A percentile compares a stretch with the other conserved stretches of the same genome.
Conservation (phyloP, 2,888 invertebrate species). For the Drosophila cognata region DNA sequence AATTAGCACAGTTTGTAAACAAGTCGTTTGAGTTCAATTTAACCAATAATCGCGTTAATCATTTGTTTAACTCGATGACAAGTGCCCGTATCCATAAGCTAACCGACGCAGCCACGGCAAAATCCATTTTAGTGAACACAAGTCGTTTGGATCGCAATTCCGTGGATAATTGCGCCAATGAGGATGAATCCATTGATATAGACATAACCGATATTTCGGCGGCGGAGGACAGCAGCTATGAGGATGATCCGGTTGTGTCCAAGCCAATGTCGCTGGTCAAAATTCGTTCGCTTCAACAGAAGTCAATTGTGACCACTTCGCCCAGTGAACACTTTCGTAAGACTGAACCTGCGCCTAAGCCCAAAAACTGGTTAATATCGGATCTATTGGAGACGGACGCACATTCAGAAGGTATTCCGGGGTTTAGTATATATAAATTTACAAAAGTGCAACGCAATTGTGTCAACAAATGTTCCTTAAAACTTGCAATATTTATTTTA, state of each 20-base stretch:
- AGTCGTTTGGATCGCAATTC: constrained; percentile 49
- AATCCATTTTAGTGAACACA: constrained; percentile 52
- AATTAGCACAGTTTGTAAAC: constrained; percentile 95
- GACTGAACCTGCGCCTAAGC: constrained; percentile 55
- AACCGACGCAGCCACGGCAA: constrained; percentile 57
- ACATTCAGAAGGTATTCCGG: constrained; percentile 59
- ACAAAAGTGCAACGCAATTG: background rate
- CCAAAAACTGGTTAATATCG: constrained; percentile 83
- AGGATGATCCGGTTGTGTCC: constrained; percentile 50
- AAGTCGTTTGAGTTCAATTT: constrained; percentile 91
- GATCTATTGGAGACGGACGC: constrained; percentile 75
- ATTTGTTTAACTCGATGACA: constrained; percentile 82
- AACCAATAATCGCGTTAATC: constrained; percentile 83
- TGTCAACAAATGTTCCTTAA: background rate
- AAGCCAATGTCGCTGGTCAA: constrained; percentile 77
- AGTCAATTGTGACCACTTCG: constrained; percentile 37
- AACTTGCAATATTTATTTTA: background rate
- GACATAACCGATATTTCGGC: constrained; percentile 84
- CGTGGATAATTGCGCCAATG: constrained; percentile 67
- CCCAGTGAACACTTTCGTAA: constrained; percentile 38
- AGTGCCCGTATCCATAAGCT: constrained; percentile 71
- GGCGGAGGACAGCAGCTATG: constrained; percentile 69
- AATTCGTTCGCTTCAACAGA: constrained; percentile 52
- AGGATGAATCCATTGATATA: constrained; percentile 85
- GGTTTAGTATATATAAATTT: too few species aligned